Evolutionary conservation across 2,113 vertebrate species (phyloP).

Genomic region (Silurus meridionalis): DNA sequence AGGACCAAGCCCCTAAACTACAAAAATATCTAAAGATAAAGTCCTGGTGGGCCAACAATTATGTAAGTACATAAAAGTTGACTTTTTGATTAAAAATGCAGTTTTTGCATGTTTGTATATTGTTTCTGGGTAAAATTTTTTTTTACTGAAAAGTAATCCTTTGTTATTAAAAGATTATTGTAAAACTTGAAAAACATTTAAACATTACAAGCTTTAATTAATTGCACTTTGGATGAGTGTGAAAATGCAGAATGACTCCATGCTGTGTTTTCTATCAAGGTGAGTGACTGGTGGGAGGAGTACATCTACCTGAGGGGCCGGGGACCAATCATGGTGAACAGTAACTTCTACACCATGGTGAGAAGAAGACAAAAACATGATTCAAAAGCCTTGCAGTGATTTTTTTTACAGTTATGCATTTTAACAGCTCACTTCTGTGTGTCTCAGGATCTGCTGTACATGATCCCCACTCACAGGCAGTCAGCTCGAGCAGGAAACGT

Average conservation of each 20-base stretch:
- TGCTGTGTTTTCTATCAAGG: conserved; percentile 52
- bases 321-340: conserved; percentile 92
- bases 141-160: not conserved
- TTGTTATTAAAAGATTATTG: not conserved
- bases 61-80: conserved; percentile 73
- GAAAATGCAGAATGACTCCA: not conserved
- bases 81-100: not conserved
- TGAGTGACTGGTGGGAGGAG: conserved; percentile 83
- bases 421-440: conserved; percentile 3
- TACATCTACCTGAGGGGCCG: conserved; percentile 88
- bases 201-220: not conserved
- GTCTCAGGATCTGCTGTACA: conserved; percentile 80
- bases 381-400: not conserved
- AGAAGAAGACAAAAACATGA: conserved; percentile 34
- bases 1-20: conserved; percentile 75
- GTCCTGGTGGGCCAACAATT: conserved; percentile 94
- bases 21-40: conserved; percentile 90
- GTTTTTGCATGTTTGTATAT: not conserved
- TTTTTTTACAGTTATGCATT: not conserved
- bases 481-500: conserved; percentile 83
- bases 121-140: not conserved
- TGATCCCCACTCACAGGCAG: conserved; percentile 78
- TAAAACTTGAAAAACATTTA: not conserved
- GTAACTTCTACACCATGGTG: conserved; percentile 95
- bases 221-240: conserved; percentile 5